Conservation (phyloP, 1,140 invertebrate genomes). For the Drosophila athabasca region DNA sequence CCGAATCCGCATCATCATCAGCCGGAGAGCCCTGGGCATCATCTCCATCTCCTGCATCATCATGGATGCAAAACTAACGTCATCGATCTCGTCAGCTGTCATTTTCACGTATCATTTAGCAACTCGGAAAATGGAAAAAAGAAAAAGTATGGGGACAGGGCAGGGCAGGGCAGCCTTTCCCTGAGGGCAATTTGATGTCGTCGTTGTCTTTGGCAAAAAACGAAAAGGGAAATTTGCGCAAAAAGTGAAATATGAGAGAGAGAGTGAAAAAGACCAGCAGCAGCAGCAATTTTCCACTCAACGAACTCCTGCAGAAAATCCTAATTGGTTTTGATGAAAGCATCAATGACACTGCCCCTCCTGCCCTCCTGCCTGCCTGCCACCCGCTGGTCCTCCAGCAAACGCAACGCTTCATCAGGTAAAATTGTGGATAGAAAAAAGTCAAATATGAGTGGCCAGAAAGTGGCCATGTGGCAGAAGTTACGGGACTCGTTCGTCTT, state of each 20-base stretch:
- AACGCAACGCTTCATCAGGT: slow-evolving; percentile 74
- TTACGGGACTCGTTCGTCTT: slow-evolving; percentile 26
- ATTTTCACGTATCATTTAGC: slow-evolving; percentile 83
- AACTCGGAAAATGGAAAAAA: slow-evolving; percentile 43
- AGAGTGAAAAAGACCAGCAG: slow-evolving; percentile 35
- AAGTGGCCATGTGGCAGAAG: slow-evolving; percentile 73
- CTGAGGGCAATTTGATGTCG: slow-evolving; percentile 77
- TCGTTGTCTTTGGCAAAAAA: slow-evolving; percentile 43
- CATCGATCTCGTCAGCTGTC: slow-evolving; percentile 82
- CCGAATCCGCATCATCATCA: slow-evolving; percentile 29
- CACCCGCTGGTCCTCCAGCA: slow-evolving; percentile 39
- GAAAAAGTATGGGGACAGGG: slow-evolving; percentile 14
- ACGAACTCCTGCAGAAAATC: slow-evolving; percentile 74
- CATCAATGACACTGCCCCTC: slow-evolving; percentile 57
- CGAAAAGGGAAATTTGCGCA: slow-evolving; percentile 24
- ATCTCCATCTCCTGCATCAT: slow-evolving; percentile 35
- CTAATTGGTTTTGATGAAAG: slow-evolving; percentile 82
- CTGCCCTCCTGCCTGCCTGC: not conserved
- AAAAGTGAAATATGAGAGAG: slow-evolving; percentile 48
- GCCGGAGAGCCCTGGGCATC: slow-evolving; percentile 4
- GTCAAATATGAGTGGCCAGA: slow-evolving; percentile 63
- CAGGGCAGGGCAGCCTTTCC: slow-evolving; percentile 23
- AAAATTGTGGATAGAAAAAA: slow-evolving; percentile 56
- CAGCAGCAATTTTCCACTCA: slow-evolving; percentile 68
- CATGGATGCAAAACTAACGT: slow-evolving; percentile 78